Evolutionary conservation across 1,140 invertebrate genomes (phyloP), one percentile per base, ranked within the genome.

Genomic region (Hirudo medicinalis): DNA sequence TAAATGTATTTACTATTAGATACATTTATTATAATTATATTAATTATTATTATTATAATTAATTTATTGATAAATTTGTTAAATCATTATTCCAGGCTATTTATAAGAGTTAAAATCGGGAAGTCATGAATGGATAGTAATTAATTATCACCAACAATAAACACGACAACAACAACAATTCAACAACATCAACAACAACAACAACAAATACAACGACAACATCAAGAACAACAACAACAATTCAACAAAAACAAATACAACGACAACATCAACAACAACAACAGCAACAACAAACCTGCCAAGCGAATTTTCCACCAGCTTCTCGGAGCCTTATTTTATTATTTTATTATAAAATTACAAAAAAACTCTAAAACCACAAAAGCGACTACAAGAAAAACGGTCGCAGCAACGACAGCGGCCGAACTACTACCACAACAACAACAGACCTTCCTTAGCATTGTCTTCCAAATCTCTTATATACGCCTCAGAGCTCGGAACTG

Each of bases 211-310:
- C 55, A 6, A 6, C 15, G 15, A 60, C 4, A 60, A 60, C 4
- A 60, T 22, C 4, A 15, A 6, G 4, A 6, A 60, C 55, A 60
- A 60, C 55, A 60, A 60, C 55, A 4, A 60, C 55, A 22, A 60
- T n/a, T n/a, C n/a, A n/a, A n/a, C 27, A 60, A 60, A 4, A 60
- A 6, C 55, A 60, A 15, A 60, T 4, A 60, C 55, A 15, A 60
- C 55, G 27, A 22, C 55, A 15, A 60, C 55, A 60, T 4, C 55
- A 60, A 60, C 55, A 60, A 60, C 55, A 60, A 60, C 55, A 60
- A 60, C 55, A 60, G 15, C 55, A 60, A 15, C 55, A 63, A 32
- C 57, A 63, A 63, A 22, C 9, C 22, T 32, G 25, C 20, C 54
- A 9, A 3, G 2, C 9, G 20, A 57, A n/a, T 57, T 57, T 57